Conservation (phyloP, 2,113 vertebrate species). For the Ptilonorhynchus violaceus region DNA sequence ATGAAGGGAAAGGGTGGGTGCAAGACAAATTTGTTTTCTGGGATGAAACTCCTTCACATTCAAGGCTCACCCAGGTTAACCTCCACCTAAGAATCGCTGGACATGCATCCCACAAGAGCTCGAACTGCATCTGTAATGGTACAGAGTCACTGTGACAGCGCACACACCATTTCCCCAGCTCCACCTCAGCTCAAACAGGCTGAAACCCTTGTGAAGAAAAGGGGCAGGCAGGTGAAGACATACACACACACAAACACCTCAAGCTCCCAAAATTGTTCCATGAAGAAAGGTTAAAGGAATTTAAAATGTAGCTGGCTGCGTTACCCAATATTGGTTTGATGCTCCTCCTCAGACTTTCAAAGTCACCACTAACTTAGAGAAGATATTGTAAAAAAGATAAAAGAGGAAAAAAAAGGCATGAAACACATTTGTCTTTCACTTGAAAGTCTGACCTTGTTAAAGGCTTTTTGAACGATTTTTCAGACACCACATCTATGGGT, state of each 20-base stretch:
- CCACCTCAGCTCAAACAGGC: neutral
- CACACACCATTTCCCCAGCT: too few species aligned
- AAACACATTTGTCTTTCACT: neutral
- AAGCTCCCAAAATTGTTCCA: neutral
- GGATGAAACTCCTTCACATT: neutral
- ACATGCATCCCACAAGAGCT: neutral
- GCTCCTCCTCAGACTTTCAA: neutral
- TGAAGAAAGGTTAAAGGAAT: neutral
- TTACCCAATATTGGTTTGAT: neutral
- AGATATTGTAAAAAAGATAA: neutral
- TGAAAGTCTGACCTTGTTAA: slow-evolving; percentile 14
- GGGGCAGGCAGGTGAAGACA: neutral
- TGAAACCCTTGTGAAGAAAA: neutral
- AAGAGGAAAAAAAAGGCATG: neutral
- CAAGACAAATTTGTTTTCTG: neutral
- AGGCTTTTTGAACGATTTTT: neutral
- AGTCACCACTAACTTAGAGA: neutral
- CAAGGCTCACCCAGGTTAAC: neutral
- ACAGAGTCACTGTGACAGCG: fast-evolving
- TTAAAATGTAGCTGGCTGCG: neutral
- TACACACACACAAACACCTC: neutral
- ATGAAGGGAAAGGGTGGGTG: neutral
- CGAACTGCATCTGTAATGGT: fast-evolving
- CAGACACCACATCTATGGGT: neutral
- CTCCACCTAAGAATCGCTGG: neutral